Conservation (phyloP, 2,797 vertebrate species). For the Scolopax bukidnonensis region DNA sequence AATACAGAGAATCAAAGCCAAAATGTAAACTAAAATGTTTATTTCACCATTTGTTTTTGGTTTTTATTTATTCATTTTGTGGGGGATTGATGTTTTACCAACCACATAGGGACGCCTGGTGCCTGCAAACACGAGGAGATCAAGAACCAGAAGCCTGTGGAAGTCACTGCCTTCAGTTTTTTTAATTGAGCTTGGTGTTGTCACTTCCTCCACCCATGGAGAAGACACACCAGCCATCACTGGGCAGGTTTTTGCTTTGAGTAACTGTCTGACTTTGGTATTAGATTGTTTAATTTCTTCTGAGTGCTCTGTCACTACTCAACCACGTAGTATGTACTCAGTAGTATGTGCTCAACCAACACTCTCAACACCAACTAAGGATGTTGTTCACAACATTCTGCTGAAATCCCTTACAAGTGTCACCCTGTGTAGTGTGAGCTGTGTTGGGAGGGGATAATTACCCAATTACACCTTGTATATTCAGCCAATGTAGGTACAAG, state of each 20-base stretch:
- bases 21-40: not conserved
- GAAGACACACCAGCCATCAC: not conserved
- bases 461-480: not conserved
- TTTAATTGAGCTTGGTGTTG: not conserved
- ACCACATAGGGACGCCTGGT: not conserved
- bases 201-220: not conserved
- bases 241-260: not conserved
- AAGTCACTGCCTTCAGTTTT: not conserved
- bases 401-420: not conserved
- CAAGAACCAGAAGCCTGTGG: not conserved
- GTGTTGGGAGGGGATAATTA: not conserved
- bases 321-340: accelerated
- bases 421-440: not conserved
- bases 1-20: not conserved
- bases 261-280: not conserved
- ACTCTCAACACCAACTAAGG: not conserved
- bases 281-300: not conserved
- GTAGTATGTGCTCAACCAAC: not conserved
- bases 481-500: not conserved
- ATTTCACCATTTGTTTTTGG: not conserved
- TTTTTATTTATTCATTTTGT: not conserved
- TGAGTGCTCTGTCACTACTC: not conserved
- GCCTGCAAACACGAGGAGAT: not conserved
- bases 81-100: not conserved
- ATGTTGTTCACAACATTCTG: not conserved